A percentile compares a stretch with the other conserved stretches of the same genome.
phyloP scores from a whole-genome alignment of 2,888 invertebrate species.

The Malthinus seriepunctatus region DNA sequence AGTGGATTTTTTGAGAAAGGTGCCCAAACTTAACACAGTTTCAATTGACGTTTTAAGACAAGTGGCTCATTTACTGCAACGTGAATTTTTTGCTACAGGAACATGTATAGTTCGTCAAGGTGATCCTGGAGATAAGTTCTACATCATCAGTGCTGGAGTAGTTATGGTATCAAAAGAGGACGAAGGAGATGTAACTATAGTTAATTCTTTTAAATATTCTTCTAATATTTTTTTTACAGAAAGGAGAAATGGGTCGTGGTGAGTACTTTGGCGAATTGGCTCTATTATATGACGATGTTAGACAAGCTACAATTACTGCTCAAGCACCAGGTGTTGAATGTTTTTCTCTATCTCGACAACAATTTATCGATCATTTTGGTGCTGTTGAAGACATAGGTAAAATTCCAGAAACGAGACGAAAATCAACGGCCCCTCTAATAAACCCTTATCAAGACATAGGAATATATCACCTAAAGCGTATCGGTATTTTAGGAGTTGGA shows the following conservation, averaged over 20 bases:
- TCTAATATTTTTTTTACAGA: slow-evolving; percentile 38
- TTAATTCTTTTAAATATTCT: slow-evolving; percentile 37
- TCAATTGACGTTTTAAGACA: slow-evolving; percentile 72
- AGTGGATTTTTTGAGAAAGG: slow-evolving; percentile 79
- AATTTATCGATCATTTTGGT: slow-evolving; percentile 83
- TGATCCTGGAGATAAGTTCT: slow-evolving; percentile 87
- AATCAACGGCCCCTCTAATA: slow-evolving; percentile 25
- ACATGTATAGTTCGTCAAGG: slow-evolving; percentile 83
- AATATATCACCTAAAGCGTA: slow-evolving; percentile 76
- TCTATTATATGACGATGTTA: slow-evolving; percentile 76
- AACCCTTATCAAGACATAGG: slow-evolving; percentile 64
- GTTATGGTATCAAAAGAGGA: slow-evolving; percentile 73
- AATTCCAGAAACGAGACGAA: slow-evolving; percentile 49
- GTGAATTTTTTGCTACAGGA: slow-evolving; percentile 82
- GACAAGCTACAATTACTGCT: slow-evolving; percentile 91
- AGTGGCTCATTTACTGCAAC: slow-evolving; percentile 85
- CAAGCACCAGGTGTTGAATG: slow-evolving; percentile 84
- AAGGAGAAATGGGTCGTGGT: slow-evolving; percentile 73
- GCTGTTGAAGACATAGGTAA: slow-evolving; percentile 69
- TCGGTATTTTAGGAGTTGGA: slow-evolving; percentile 89
- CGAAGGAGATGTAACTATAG: slow-evolving; percentile 53
- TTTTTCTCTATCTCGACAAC: slow-evolving; percentile 78
- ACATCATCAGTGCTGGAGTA: slow-evolving; percentile 83
- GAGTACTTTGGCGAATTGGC: slow-evolving; percentile 92
- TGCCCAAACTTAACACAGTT: slow-evolving; percentile 76